phyloP scores from a whole-genome alignment of 1,140 invertebrate species.

The Antheraea mylitta region DNA sequence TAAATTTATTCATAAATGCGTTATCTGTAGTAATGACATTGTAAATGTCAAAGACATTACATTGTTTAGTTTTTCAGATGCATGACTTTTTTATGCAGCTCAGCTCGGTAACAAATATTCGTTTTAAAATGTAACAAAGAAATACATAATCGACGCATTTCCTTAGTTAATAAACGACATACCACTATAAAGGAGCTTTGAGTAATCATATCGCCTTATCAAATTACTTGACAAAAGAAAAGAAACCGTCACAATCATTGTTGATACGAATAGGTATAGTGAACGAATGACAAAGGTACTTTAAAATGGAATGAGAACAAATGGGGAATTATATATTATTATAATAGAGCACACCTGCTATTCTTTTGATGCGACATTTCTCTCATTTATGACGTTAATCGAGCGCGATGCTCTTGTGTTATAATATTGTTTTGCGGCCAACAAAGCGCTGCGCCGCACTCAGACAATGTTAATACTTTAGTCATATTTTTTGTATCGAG shows the following conservation, averaged over 20 bases:
- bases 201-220: constrained; percentile 31
- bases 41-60: not conserved
- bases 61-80: not conserved
- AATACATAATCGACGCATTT: constrained; percentile 20
- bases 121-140: constrained; percentile 15
- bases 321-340: constrained; percentile 66
- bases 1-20: no score
- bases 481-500: constrained; percentile 73
- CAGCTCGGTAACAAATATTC: not conserved
- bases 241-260: constrained; percentile 25
- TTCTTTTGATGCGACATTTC: constrained; percentile 76
- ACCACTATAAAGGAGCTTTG: constrained; percentile 12
- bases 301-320: constrained; percentile 55
- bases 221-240: constrained; percentile 35
- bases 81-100: not conserved
- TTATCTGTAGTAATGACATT: no score
- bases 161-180: constrained; percentile 13
- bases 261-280: constrained; percentile 35
- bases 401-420: constrained; percentile 67
- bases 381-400: constrained; percentile 77
- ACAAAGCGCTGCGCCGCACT: constrained; percentile 56
- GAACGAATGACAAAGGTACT: constrained; percentile 52
- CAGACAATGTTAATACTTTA: constrained; percentile 66
- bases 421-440: constrained; percentile 58
- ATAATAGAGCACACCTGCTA: constrained; percentile 76